Conservation (phyloP, 2,888 invertebrate species). For the Lepidochrysops patricia region DNA sequence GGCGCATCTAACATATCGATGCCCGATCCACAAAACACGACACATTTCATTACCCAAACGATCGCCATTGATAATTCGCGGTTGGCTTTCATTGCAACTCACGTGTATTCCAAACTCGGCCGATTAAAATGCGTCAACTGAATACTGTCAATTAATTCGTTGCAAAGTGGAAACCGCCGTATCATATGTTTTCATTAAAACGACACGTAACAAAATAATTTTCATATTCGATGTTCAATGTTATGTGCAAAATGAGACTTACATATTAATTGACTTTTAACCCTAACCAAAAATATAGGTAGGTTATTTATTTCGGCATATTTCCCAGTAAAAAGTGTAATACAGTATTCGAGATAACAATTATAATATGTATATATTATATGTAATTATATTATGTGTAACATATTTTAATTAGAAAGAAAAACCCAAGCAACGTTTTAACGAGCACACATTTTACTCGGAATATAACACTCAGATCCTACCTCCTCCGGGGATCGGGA, state of each 20-base stretch:
- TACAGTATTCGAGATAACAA: too few species aligned
- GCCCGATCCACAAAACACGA: constrained; percentile 1
- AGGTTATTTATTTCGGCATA: too few species aligned
- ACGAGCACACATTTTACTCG: too few species aligned
- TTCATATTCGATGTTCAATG: not conserved
- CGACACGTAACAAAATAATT: not conserved
- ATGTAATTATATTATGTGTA: too few species aligned
- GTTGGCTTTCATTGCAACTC: not conserved
- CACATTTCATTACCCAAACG: constrained; percentile 12
- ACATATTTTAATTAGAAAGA: too few species aligned
- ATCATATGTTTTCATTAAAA: not conserved
- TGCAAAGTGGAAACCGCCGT: not conserved
- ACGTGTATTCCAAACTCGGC: not conserved
- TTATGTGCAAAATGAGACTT: not conserved
- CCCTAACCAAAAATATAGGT: too few species aligned
- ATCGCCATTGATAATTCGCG: constrained; percentile 9
- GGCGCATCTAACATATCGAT: not conserved
- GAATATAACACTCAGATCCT: not conserved
- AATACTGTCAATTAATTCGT: not conserved
- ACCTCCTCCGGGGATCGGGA: not conserved
- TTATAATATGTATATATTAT: too few species aligned
- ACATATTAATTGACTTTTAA: not conserved
- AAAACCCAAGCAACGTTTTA: too few species aligned
- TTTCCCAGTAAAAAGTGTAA: too few species aligned
- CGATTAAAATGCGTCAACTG: not conserved